Percentiles rank a stretch among this genome's conserved stretches.
Conservation (phyloP, 2,797 vertebrate species). For the Paguma larvata region DNA sequence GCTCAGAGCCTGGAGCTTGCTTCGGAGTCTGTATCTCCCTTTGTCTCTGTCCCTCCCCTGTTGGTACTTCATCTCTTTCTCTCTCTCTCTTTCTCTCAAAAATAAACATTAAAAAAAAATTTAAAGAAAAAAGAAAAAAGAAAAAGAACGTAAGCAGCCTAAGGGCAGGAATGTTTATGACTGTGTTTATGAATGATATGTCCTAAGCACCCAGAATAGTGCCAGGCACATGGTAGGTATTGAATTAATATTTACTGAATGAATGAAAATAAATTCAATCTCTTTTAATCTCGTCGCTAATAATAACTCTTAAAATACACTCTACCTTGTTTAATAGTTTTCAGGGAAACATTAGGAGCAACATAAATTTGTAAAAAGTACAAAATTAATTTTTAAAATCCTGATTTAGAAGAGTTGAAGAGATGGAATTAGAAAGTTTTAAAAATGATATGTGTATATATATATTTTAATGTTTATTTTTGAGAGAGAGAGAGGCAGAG, state of each 20-base stretch:
- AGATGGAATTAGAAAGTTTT: neutral
- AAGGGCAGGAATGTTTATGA: neutral
- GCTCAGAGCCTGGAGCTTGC: too few species aligned
- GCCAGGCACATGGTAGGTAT: neutral
- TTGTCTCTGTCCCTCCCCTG: too few species aligned
- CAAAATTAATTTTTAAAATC: constrained; percentile 38
- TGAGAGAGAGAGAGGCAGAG: too few species aligned
- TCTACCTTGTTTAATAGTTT: constrained; percentile 54
- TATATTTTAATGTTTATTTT: too few species aligned
- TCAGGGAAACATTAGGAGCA: constrained; percentile 43
- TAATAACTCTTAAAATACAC: constrained; percentile 18
- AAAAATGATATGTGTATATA: neutral
- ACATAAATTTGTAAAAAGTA: neutral
- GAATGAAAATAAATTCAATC: neutral
- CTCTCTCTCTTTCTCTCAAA: too few species aligned
- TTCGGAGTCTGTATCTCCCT: too few species aligned
- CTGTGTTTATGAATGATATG: too few species aligned
- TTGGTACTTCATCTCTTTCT: too few species aligned
- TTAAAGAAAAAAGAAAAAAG: too few species aligned
- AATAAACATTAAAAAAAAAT: too few species aligned
- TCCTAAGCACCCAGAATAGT: neutral
- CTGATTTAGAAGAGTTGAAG: constrained; percentile 22
- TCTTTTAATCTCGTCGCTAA: neutral
- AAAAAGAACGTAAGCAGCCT: neutral
- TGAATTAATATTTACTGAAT: constrained; percentile 2